These are phyloP conservation scores for Aurelia aurita DNA, from an alignment of 30 jellyfish, hydroid and myxozoan genomes.

Conservation along the genomic window DNA sequence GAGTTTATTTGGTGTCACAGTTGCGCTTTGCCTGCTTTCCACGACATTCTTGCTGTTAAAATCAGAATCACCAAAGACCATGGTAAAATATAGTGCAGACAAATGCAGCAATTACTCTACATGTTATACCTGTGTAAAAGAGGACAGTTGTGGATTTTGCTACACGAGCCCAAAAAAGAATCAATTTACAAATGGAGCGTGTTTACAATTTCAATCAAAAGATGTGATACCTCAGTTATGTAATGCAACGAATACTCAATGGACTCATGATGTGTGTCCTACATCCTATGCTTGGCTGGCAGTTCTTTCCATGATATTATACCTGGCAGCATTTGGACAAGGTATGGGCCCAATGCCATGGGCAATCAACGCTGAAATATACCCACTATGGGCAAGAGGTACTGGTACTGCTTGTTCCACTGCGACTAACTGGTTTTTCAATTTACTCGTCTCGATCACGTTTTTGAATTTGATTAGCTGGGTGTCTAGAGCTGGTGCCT, in stretches of 20 bases:
- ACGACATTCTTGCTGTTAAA: conserved; percentile 62
- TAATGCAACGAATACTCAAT: conserved; percentile 21
- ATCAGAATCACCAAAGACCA: conserved; percentile 62
- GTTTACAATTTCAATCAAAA: conserved; percentile 19
- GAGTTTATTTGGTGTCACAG: conserved; percentile 81
- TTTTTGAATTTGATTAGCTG: conserved; percentile 66
- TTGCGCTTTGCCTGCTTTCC: conserved; percentile 80
- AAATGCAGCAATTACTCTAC: conserved; percentile 32
- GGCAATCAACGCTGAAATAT: conserved; percentile 95
- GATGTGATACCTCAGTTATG: conserved; percentile 6
- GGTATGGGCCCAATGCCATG: conserved; percentile 99
- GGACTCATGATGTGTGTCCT: conserved; percentile 78
- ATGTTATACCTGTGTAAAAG: conserved; percentile 71
- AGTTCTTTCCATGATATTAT: conserved; percentile 74
- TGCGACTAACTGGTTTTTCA: conserved; percentile 83
- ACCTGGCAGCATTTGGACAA: conserved; percentile 88
- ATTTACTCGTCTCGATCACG: conserved; percentile 77
- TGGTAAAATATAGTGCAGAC: not conserved
- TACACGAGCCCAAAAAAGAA: conserved; percentile 4
- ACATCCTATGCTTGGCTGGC: conserved; percentile 94
- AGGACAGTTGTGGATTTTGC: conserved; percentile 81
- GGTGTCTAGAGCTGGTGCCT: conserved; percentile 86
- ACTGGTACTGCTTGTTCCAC: conserved; percentile 79
- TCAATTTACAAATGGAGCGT: conserved; percentile 57
- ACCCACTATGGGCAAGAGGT: conserved; percentile 98